Percentiles rank a stretch among this genome's conserved stretches.
Evolutionary conservation across 2,113 vertebrate species (phyloP).

Genomic region (Atherinomorus stipes): DNA sequence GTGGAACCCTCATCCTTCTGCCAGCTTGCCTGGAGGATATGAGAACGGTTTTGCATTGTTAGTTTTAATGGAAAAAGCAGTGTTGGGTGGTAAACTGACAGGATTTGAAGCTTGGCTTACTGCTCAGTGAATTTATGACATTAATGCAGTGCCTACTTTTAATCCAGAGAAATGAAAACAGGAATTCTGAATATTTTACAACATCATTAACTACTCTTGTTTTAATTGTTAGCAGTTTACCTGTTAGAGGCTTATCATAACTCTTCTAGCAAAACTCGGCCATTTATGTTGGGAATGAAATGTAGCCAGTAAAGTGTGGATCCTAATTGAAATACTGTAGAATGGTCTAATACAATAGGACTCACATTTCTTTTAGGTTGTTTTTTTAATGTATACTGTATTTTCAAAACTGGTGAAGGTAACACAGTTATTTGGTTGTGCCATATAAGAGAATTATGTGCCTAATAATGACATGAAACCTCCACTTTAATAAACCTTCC

Average conservation of each 20-base stretch:
- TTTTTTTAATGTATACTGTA: too few species aligned
- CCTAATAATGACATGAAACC: too few species aligned
- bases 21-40: conserved; percentile 39
- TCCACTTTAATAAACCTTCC: neutral
- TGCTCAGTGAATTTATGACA: conserved; percentile 24
- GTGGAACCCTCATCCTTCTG: conserved; percentile 19
- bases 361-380: too few species aligned
- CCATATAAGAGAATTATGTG: too few species aligned
- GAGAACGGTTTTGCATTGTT: conserved; percentile 49
- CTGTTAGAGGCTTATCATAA: neutral
- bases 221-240: neutral
- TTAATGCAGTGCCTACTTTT: conserved; percentile 5
- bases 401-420: too few species aligned
- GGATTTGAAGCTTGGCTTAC: conserved; percentile 19
- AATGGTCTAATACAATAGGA: too few species aligned
- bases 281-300: neutral
- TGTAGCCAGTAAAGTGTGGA: too few species aligned
- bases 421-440: too few species aligned
- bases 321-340: too few species aligned
- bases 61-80: conserved; percentile 48
- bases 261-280: neutral
- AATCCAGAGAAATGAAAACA: neutral
- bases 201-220: neutral
- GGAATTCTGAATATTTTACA: conserved; percentile 1
- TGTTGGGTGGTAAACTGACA: conserved; percentile 29